Evolutionary conservation across 2,797 vertebrate species (phyloP), one percentile per base, ranked within the genome.

Genomic region (Anomalospiza imberbis): DNA sequence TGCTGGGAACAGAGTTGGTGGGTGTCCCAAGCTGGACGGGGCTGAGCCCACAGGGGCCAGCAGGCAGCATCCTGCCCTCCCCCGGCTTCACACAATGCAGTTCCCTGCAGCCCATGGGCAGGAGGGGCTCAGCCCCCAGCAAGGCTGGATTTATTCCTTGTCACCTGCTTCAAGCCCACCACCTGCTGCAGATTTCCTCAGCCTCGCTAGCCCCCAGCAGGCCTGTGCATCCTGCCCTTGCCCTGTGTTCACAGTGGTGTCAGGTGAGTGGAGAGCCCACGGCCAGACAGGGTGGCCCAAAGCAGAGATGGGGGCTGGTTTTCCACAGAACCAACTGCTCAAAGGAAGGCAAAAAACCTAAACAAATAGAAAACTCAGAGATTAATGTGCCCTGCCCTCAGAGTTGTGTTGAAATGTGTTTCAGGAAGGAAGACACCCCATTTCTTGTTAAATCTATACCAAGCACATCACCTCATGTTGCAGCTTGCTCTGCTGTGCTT

Each of bases 1-100:
- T 51, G 62, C 40, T 68, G 58, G 58, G 53, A 24, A 26, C n/a
- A 47, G 47, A 55, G 38, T 3, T 1, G 4, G 5, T 67, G 29
- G 6, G n/a, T 72, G 58, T 20, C 40, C 32, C 62, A 17, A 0
- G 0, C 13, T 1, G 4, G 42, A 32, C 0, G 2, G 9, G 24
- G 17, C 68, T 86, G 77, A 79, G 32, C 34, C 72, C 15, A 0
- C 0, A 0, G 42, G 48, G 12, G 24, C 17, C 54, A 62, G 32
- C 34, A 54, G 40, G 26, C 42, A 74, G 63, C 38, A n/a, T 20
- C 70, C 48, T 74, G 57, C 53, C 40, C 63, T 47, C 18, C 20
- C 12, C 10, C 29, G 66, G 58, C 48, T 47, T 42, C 50, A 55
- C 28, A 53, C 34, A 31, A 0, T 0, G 4, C 45, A 26, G 19